Evolutionary conservation across 2,797 vertebrate species (phyloP).

Genomic region (Nasua narica): DNA sequence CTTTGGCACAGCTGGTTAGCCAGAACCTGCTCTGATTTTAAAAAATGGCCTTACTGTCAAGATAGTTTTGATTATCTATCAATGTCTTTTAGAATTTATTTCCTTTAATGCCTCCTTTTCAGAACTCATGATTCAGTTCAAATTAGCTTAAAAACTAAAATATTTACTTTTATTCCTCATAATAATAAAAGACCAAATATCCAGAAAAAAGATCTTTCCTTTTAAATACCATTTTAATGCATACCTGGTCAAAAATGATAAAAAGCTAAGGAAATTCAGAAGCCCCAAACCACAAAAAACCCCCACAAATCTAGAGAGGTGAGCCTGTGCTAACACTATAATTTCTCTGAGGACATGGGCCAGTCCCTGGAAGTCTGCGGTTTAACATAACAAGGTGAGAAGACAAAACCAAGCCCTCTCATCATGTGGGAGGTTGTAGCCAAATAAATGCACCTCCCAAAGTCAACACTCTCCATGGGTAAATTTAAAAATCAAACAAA

Average conservation of each 20-base stretch:
- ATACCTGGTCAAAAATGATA: neutral
- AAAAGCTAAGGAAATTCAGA: neutral
- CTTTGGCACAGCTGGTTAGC: neutral
- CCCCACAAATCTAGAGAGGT: neutral
- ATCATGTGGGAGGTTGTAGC: neutral
- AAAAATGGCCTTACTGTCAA: neutral
- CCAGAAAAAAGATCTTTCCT: neutral
- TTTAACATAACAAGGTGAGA: neutral
- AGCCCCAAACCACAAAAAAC: neutral
- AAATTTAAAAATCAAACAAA: neutral
- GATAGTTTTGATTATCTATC: neutral
- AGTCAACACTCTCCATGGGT: neutral
- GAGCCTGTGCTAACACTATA: neutral
- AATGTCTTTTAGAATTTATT: neutral
- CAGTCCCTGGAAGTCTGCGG: neutral
- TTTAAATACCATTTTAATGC: neutral
- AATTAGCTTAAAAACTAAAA: slow-evolving; percentile 15
- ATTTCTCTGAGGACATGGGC: neutral
- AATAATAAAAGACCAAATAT: neutral
- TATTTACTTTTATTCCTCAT: neutral
- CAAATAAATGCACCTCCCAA: neutral
- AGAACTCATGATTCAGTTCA: neutral
- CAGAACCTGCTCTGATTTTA: neutral
- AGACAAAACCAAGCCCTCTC: neutral
- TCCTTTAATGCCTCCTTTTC: neutral